phyloP scores from a whole-genome alignment of 2,797 vertebrate species.

The Darevskia nairensis region DNA sequence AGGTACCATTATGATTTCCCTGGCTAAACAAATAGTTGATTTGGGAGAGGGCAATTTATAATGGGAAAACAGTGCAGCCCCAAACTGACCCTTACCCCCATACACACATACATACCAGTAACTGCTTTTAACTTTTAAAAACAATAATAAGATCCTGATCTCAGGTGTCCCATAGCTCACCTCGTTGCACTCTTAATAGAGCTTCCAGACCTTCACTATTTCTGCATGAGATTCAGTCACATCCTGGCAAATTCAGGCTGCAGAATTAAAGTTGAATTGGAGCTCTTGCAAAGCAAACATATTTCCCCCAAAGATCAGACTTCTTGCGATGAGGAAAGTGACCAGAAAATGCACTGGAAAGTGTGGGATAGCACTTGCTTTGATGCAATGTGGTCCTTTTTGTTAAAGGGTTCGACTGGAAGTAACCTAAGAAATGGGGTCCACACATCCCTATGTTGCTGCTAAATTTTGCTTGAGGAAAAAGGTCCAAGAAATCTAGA shows the following conservation, averaged over 20 bases:
- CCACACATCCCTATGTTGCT: neutral
- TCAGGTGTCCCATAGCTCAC: neutral
- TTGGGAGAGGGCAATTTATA: neutral
- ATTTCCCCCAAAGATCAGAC: no score
- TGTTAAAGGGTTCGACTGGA: no score
- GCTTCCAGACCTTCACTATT: neutral
- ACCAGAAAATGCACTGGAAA: no score
- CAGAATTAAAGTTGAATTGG: no score
- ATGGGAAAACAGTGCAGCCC: neutral
- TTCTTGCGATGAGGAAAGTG: no score
- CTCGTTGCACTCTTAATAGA: neutral
- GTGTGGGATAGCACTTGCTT: no score
- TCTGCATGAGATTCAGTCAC: no score
- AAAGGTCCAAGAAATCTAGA: neutral
- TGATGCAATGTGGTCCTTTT: no score
- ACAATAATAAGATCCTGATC: neutral
- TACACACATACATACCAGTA: neutral
- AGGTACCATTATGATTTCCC: neutral
- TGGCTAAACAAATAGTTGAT: neutral
- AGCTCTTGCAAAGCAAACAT: no score
- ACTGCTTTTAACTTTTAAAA: neutral
- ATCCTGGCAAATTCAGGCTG: no score
- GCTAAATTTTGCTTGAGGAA: neutral
- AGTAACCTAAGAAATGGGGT: neutral
- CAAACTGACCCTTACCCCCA: neutral